These are phyloP conservation scores for Clusia tigrina DNA, from an alignment of 2,888 invertebrate genomes.

Conservation along the genomic window DNA sequence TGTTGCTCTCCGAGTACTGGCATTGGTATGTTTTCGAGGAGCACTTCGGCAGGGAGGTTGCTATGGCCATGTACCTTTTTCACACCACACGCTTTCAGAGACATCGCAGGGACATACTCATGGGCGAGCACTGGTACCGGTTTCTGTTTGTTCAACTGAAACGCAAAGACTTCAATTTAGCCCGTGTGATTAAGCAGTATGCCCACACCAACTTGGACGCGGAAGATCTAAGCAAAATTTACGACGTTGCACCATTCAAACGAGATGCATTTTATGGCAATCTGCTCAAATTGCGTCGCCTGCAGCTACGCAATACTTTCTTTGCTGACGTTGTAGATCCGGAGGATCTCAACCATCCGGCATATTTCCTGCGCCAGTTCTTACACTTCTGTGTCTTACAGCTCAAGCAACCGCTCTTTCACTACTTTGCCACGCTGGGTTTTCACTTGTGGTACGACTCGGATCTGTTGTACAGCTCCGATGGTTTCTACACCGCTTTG, in stretches of 20 bases:
- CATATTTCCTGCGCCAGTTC: constrained; percentile 54
- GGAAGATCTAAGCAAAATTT: constrained; percentile 36
- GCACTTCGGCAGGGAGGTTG: constrained; percentile 49
- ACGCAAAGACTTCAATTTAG: constrained; percentile 53
- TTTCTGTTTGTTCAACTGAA: constrained; percentile 44
- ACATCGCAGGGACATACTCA: constrained; percentile 41
- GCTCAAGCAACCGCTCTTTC: constrained; percentile 52
- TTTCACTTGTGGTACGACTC: constrained; percentile 54
- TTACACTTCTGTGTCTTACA: constrained; percentile 51
- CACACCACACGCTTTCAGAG: constrained; percentile 59
- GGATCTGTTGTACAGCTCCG: constrained; percentile 46
- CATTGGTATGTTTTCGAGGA: constrained; percentile 49
- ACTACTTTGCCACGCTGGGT: constrained; percentile 57
- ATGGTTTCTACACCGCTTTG: constrained; percentile 55
- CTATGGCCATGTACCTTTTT: constrained; percentile 52
- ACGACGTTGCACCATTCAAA: constrained; percentile 31
- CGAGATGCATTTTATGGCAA: constrained; percentile 42
- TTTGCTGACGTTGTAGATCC: constrained; percentile 45
- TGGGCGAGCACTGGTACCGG: constrained; percentile 48
- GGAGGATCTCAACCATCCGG: constrained; percentile 52
- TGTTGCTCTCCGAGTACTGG: constrained; percentile 58
- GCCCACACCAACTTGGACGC: constrained; percentile 48
- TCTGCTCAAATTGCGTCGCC: constrained; percentile 45
- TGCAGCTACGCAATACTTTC: constrained; percentile 44
- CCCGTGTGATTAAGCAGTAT: constrained; percentile 47